Base-by-base conservation (phyloP, 1,140 invertebrate genomes). In the Mylabris phalerata region DNA sequence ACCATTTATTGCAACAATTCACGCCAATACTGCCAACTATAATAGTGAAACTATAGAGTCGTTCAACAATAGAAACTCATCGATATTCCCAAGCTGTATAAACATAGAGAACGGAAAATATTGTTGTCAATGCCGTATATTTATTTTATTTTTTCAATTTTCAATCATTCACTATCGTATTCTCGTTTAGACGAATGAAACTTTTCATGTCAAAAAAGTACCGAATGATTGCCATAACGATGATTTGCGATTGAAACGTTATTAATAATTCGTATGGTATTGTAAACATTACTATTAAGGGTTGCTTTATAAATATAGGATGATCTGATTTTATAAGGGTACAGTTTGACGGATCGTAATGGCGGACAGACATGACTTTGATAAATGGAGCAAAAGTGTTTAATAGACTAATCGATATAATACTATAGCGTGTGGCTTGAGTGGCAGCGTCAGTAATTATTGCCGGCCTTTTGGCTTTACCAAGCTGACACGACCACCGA, bases 321-420 rank as follows among this genome's bases (percentile, higher is more conserved):
- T 32, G 32, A 55, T 48, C 44, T 47, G 52, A 55, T 55, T 55
- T 55, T 55, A 46, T 55, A 55, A 47, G 52, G 52, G 44, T 47
- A 54, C 32, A 45, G 51, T 42, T 38, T 57, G 46, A 57, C 55
- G 55, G 46, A 41, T 57, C 47, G 52, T 55, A 55, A 55, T 55
- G 52, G 52, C 44, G 52, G 55, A 27, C 47, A 57, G 61, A 54
- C 61, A 50, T 68, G 69, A 69, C 70, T 70, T 71, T 73, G 71
- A 73, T 71, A 65, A 69, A 73, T 73, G 71, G 61, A 46, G 60
- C 61, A 63, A 70, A 19, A 69, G 67, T 71, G 69, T 73, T 71
- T 73, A 73, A 73, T 73, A 71, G 70, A 71, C 67, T 71, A 71
- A 73, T 73, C 71, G 69, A 73, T 73, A 68, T 68, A 71, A 71